Conservation (phyloP, 2,888 invertebrate species). For the Timandra comae region DNA sequence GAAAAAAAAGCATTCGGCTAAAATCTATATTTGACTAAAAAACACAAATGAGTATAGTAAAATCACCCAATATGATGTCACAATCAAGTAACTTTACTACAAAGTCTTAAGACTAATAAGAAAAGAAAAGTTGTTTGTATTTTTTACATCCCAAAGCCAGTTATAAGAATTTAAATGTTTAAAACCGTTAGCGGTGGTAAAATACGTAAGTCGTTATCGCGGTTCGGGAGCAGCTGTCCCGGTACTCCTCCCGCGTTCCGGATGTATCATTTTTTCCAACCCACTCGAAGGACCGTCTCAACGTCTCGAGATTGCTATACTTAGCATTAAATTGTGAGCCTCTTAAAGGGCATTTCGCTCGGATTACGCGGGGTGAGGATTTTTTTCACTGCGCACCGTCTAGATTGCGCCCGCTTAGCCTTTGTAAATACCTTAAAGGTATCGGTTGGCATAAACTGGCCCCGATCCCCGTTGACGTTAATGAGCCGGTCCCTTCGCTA, state of each 20-base stretch:
- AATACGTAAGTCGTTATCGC: conserved; percentile 55
- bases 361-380: conserved; percentile 54
- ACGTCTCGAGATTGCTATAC: conserved; percentile 68
- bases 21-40: no score
- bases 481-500: conserved; percentile 66
- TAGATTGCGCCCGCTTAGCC: conserved; percentile 59
- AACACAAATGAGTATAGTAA: no score
- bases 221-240: conserved; percentile 55
- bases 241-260: conserved; percentile 42
- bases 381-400: conserved; percentile 55
- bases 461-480: conserved; percentile 64
- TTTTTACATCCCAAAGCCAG: no score
- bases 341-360: conserved; percentile 59
- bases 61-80: no score
- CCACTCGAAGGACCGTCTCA: conserved; percentile 53
- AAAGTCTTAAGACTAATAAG: no score
- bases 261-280: conserved; percentile 70
- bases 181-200: conserved; percentile 24
- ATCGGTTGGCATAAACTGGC: conserved; percentile 63
- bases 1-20: no score
- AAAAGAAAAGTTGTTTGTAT: no score
- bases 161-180: neutral
- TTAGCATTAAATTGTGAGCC: conserved; percentile 71
- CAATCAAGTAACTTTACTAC: no score
- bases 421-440: conserved; percentile 73